Conservation (phyloP, 2,888 invertebrate species). For the Dastarcus helophoroides region DNA sequence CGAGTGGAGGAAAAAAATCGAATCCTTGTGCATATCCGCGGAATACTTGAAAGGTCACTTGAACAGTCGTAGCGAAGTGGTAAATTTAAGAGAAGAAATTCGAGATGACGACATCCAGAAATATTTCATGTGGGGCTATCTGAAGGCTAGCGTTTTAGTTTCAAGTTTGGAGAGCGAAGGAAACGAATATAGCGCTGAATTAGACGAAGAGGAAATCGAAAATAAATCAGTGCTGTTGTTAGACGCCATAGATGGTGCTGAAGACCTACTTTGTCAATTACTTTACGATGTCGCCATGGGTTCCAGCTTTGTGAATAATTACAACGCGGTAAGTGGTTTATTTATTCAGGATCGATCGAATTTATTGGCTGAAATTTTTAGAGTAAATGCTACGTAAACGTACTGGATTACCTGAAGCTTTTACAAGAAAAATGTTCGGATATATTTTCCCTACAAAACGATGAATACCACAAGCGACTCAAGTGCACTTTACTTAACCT, state of each 20-base stretch:
- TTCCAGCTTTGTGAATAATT: constrained; percentile 5
- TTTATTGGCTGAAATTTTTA: too few species aligned
- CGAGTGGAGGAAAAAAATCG: constrained; percentile 14
- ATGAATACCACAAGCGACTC: too few species aligned
- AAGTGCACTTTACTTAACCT: background rate
- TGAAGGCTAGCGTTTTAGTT: constrained; percentile 22
- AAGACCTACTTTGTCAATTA: constrained; percentile 14
- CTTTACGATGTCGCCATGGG: constrained; percentile 9
- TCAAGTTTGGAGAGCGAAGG: constrained; percentile 19
- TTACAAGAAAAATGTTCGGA: too few species aligned
- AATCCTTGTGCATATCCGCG: constrained; percentile 19
- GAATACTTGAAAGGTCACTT: constrained; percentile 26
- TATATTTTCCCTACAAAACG: too few species aligned
- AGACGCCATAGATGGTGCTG: too few species aligned
- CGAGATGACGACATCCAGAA: constrained; percentile 21
- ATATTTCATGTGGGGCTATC: constrained; percentile 28
- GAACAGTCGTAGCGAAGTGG: constrained; percentile 18
- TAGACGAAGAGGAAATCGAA: constrained; percentile 16
- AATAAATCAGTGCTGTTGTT: too few species aligned
- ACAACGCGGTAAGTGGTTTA: constrained; percentile 5
- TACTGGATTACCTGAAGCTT: too few species aligned
- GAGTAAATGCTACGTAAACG: too few species aligned
- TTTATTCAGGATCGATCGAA: too few species aligned
- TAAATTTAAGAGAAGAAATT: constrained; percentile 7
- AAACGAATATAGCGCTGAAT: constrained; percentile 16